Base-by-base conservation (phyloP, 2,113 vertebrate genomes). In the Baryphthengus martii region DNA sequence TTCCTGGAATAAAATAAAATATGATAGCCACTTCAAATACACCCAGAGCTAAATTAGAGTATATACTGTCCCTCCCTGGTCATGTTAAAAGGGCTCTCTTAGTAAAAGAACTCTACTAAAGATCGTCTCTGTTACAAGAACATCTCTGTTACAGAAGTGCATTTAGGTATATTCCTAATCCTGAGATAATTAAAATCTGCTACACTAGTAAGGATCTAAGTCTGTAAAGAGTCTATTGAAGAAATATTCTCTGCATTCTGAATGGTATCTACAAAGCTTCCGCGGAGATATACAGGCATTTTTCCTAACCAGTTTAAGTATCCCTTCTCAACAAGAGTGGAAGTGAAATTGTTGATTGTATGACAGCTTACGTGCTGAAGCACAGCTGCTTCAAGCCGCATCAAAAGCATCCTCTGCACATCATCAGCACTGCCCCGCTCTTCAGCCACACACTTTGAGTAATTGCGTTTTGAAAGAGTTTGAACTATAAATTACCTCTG, bases 401-500 rank as follows among this genome's bases (percentile, higher is more conserved):
- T 76, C 85, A 80, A 92, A 90, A 86, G n/a, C 40, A 85, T 90
- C 52, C 50, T 89, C 58, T 52, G 56, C 89, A 92, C 52, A 92
- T 72, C 62, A 85, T 89, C 68, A 94, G 18, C 1, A 3, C 25
- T 87, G 55, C 53, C 47, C 45, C 73, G 20, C 37, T 89, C 58
- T 72, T 88, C 49, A 91, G 91, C 50, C 75, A 68, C 61, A 81
- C 0, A 0, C 3, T 26, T 84, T 83, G 39, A 96, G 42, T 50
- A 83, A 80, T 25, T 45, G n/a, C 42, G 56, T 94, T 88, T 77
- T 70, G 28, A 70, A 95, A 93, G n/a, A 95, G 35, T 67, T 79
- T 47, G 71, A 70, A 72, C 73, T 82, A 49, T 82, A 95, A 95
- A 96, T 96, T 76, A 93, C 31, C 53, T 78, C 35, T 70, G 91